Evolutionary conservation across 2,888 invertebrate species (phyloP).

Genomic region (Apotomis betuletana): DNA sequence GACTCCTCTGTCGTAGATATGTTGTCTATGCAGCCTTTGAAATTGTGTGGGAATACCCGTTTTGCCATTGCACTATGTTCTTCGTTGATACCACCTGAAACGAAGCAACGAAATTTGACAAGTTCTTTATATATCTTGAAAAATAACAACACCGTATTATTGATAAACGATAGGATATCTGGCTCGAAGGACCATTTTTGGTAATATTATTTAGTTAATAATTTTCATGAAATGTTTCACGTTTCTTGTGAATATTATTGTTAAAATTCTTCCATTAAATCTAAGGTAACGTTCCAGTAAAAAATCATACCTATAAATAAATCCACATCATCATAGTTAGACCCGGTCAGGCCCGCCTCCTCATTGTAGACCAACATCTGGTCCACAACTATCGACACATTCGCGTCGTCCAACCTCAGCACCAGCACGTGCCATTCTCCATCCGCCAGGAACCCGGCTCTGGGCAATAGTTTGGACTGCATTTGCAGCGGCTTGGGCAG

Average conservation of each 20-base stretch:
- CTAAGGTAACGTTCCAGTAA: too few species aligned
- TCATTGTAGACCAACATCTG: constrained; percentile 65
- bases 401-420: constrained; percentile 70
- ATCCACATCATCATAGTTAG: constrained; percentile 62
- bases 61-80: constrained; percentile 70
- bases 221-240: too few species aligned
- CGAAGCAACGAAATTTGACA: background rate
- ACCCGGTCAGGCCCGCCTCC: constrained; percentile 59
- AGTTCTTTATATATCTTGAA: too few species aligned
- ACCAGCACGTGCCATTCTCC: constrained; percentile 88
- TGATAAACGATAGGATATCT: background rate
- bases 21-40: constrained; percentile 85
- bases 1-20: constrained; percentile 72
- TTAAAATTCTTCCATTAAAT: too few species aligned
- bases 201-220: too few species aligned
- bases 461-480: constrained; percentile 69
- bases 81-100: constrained; percentile 82
- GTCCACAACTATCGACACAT: constrained; percentile 74
- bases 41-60: constrained; percentile 80
- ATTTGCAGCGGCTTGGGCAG: constrained; percentile 47
- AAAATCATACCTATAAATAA: constrained; percentile 65
- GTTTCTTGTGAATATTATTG: too few species aligned
- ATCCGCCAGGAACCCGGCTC: constrained; percentile 85
- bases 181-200: constrained; percentile 6
- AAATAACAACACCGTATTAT: too few species aligned